Percentiles rank a stretch among this genome's conserved stretches.
Conservation (phyloP, 1,140 invertebrate species). For the Apocrypta bakeri region DNA sequence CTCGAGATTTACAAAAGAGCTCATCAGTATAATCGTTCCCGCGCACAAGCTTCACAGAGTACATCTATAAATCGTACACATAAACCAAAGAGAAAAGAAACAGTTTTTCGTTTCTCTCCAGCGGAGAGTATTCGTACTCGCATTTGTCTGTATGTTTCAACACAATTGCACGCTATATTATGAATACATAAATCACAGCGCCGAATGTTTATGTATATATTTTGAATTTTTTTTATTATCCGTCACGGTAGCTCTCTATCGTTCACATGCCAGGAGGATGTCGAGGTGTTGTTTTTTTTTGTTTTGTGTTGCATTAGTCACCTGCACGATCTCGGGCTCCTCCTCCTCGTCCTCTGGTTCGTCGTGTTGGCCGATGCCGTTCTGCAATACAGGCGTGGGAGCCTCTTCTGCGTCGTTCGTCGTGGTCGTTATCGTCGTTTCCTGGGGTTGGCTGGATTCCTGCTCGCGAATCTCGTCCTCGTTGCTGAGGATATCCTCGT, state of each 20-base stretch:
- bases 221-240: background rate
- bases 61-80: background rate
- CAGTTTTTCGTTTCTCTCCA: background rate
- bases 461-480: background rate
- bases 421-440: background rate
- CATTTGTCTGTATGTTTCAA: background rate
- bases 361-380: background rate
- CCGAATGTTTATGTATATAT: background rate
- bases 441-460: background rate
- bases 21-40: background rate
- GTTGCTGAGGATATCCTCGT: background rate
- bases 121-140: background rate
- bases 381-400: conserved; percentile 31
- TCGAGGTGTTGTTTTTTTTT: conserved; percentile 35
- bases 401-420: conserved; percentile 26
- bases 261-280: conserved; percentile 65
- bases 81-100: background rate
- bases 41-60: background rate
- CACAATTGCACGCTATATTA: background rate
- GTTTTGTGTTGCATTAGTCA: conserved; percentile 68
- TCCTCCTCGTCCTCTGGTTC: conserved; percentile 54
- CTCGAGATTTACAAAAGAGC: background rate
- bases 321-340: conserved; percentile 66
- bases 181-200: background rate
- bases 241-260: background rate